phyloP scores from a whole-genome alignment of 2,797 vertebrate species.

The Poecilia picta region DNA sequence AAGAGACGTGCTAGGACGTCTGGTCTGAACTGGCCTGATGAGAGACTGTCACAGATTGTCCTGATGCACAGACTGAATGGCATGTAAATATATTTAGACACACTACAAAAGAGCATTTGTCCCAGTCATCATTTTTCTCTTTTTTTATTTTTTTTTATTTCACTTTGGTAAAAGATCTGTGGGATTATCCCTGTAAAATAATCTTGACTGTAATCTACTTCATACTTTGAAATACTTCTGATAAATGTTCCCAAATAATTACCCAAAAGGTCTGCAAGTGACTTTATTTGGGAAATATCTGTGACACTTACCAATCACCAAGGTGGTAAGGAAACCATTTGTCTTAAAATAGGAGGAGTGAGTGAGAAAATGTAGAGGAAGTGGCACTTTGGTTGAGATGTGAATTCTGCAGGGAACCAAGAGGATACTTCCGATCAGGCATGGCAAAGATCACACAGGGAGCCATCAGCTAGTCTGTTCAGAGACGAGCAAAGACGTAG shows the following conservation, averaged over 20 bases:
- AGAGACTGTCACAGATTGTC: neutral
- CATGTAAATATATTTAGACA: neutral
- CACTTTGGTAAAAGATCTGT: neutral
- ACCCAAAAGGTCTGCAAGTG: no score
- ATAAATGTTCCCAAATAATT: neutral
- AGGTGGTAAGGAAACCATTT: no score
- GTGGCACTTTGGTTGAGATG: slow-evolving; percentile 20
- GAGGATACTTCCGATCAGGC: slow-evolving; percentile 22
- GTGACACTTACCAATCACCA: neutral
- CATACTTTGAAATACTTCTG: neutral
- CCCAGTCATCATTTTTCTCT: neutral
- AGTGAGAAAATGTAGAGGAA: slow-evolving; percentile 9
- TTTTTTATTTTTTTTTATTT: neutral
- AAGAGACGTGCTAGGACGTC: neutral
- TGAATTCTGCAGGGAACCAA: slow-evolving; percentile 13
- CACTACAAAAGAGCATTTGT: neutral
- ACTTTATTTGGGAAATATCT: neutral
- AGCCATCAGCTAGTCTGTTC: slow-evolving; percentile 40
- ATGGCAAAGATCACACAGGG: slow-evolving; percentile 27
- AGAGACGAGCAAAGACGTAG: neutral
- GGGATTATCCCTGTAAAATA: neutral
- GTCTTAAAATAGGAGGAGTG: neutral
- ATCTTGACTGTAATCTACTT: neutral
- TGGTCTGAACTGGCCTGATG: neutral
- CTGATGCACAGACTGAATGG: neutral